Evolutionary conservation across 2,113 vertebrate species (phyloP).

Genomic region (Cheilinus undulatus): DNA sequence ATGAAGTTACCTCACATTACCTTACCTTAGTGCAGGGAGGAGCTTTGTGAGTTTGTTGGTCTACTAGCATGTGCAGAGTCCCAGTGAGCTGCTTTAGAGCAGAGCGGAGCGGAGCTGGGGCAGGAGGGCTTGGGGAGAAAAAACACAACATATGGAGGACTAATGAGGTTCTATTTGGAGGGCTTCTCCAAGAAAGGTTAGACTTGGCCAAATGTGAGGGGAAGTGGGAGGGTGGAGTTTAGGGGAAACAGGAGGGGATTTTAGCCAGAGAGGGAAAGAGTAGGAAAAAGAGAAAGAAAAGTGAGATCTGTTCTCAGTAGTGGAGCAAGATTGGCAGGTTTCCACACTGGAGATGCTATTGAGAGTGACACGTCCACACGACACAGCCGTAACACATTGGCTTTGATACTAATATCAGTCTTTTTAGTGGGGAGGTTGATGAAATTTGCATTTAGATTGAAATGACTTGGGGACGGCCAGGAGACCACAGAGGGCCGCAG

Average conservation of each 20-base stretch:
- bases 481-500: conserved; percentile 69
- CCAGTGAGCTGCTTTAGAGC: conserved; percentile 37
- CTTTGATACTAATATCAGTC: conserved; percentile 82
- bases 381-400: conserved; percentile 65
- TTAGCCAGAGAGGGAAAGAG: background rate
- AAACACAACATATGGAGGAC: conserved; percentile 68
- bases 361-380: conserved; percentile 62
- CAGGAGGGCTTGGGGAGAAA: conserved; percentile 47
- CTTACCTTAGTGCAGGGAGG: conserved; percentile 45
- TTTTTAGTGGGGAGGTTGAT: conserved; percentile 79
- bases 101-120: conserved; percentile 47
- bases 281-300: conserved; percentile 28
- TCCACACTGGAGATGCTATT: conserved; percentile 52
- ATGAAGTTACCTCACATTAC: no score
- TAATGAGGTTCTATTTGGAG: conserved; percentile 68
- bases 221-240: conserved; percentile 19
- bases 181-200: conserved; percentile 55
- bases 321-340: conserved; percentile 62
- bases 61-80: conserved; percentile 51
- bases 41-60: conserved; percentile 20
- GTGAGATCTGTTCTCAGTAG: conserved; percentile 49
- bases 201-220: conserved; percentile 45
- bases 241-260: conserved; percentile 41
- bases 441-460: conserved; percentile 85
- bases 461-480: conserved; percentile 77